Base-by-base conservation (phyloP, 2,797 vertebrate species). In the Myiothlypis chrysogaster region DNA sequence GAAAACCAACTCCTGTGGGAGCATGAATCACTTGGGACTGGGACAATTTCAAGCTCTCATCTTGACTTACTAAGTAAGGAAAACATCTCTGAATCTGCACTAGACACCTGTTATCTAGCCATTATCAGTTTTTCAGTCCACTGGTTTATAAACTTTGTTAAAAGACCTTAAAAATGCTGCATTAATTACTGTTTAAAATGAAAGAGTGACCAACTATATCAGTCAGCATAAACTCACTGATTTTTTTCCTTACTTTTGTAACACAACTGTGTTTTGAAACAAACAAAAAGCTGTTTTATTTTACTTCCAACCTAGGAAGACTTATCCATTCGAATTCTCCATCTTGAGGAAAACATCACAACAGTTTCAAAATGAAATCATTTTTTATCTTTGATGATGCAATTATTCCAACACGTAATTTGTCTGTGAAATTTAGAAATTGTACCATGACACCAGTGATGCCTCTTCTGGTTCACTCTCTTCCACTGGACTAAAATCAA, bases 401-500 rank as follows among this genome's bases (percentile, higher is more conserved):
- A 44, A 21, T 39, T 85, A 34, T 9, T 16, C 23, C 41, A 80
- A 47, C 5, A 12, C 3, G 11, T 17, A 41, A 55, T 87, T 92
- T 59, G 17, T 69, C 69, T 49, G 35, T 53, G 27, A 70, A 53
- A 17, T 47, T 87, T 47, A 64, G 53, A 55, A 69, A 43, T 68
- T 88, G 1, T 98, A 99, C 99, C 99, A 99, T 90, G 99, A 99
- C 89, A 99, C 97, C 83, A 99, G 97, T 17, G 99, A 99, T 25
- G 99, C 99, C 39, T 99, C 99, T 96, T 99, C 99, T 65, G 97
- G 97, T 86, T 99, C 98, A 0, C 98, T 97, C 95, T 99, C 98
- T 97, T 99, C 98, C 16, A 99, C 98, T 5, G 99, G 99, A 96
- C 99, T 99, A 95, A 99, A 99, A 97, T 99, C 99, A 78, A 99